Evolutionary conservation across 2,113 vertebrate genomes (phyloP), one percentile per base, ranked within the genome.

Genomic region (Rhynchopsitta pachyrhyncha): DNA sequence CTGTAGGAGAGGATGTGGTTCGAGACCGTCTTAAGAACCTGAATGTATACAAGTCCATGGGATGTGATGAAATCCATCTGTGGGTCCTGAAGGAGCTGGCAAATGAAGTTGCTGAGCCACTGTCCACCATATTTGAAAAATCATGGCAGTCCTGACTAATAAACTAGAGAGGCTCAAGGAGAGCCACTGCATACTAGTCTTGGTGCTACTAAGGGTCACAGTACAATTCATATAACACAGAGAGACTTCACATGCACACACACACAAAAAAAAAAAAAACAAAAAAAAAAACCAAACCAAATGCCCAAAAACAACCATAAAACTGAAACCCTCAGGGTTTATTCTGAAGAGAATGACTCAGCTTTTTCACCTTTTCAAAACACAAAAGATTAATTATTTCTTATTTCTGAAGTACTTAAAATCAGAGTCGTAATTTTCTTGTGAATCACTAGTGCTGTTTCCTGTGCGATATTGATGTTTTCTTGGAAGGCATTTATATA

Each of bases 361-460:
- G 13, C 19, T 88, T 86, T 89, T 84, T 88, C 62, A 64, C 16
- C 9, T 86, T 33, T 75, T 90, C 35, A 67, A 85, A 93, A 71
- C 53, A 52, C 7, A 81, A 25, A 87, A 83, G 15, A 77, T 20
- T 82, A 73, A 57, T 90, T 88, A 28, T 77, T 96, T 92, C 63
- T 90, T 88, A 28, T 77, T 96, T 92, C 63, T 88, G 11, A 88
- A 71, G 31, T 39, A 89, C 19, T 91, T 86, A 18, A 88, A 80
- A 77, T 57, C 2, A 0, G 33, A 86, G 47, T 78, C 18, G 6
- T 64, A 35, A 82, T 84, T 77, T 86, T 91, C 23, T 42, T 42
- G 42, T 68, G 31, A 86, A 84, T 88, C 35, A 86, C 60, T 69
- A 50, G 24, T 18, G 11, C 37, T 59, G 59, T 77, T 88, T 93